Evolutionary conservation across 2,113 vertebrate genomes (phyloP), one percentile per base, ranked within the genome.

Genomic region (Oryzias javanicus): DNA sequence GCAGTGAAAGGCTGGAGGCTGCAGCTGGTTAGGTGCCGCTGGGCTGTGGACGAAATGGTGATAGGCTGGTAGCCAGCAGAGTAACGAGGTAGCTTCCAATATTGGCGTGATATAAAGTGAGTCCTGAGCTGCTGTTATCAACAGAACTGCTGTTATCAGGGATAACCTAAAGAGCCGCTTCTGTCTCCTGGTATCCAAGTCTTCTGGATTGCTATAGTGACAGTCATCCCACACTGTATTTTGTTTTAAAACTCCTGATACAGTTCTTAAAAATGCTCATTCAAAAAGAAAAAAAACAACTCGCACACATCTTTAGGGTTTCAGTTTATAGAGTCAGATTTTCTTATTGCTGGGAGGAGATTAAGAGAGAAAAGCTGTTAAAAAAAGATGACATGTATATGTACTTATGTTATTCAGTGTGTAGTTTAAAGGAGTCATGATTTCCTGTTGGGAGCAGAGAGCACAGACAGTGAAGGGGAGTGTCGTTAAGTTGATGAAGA

Each of bases 361-460:
- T 8, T 35, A 35, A 35, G 10, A 15, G 42, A 5, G 42, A 17
- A 15, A 17, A 16, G 42, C 14, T 44, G 42, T 5, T 5, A 6
- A 20, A 19, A 44, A 7, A 60, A 78, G 46, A 52, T 20, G 44
- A 51, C 62, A 64, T 58, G 80, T 80, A 58, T 74, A 35, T 12
- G 29, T 70, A 76, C 60, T 64, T 27, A 63, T 42, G 29, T 55
- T 50, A 18, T 49, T 29, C 62, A 22, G 68, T 74, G 84, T 85
- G 68, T 70, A 51, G 72, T 51, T 82, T 80, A 74, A 66, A 69
- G 74, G 82, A 89, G 76, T 89, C 87, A 89, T 91, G 86, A 89
- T 72, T 90, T 91, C 90, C 90, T 91, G 85, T 91, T 67, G 70
- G 17, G 67, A 78, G 74, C 68, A 79, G 82, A 86, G 76, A 77